phyloP scores from a whole-genome alignment of 2,113 vertebrate species.

The Mungos mungo region DNA sequence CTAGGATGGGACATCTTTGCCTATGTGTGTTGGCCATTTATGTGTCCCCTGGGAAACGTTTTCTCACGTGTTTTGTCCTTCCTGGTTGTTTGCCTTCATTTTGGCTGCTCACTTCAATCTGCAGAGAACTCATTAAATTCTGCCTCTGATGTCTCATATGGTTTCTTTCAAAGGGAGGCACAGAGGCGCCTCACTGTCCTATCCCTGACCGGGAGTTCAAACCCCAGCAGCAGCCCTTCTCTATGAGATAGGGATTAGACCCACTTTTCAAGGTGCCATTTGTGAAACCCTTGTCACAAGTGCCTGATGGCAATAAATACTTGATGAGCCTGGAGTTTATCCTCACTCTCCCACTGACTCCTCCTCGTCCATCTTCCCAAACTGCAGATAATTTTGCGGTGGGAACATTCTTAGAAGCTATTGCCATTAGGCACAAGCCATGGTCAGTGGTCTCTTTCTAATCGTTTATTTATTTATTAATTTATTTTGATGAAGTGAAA shows the following conservation, averaged over 20 bases:
- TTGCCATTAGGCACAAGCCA: not conserved
- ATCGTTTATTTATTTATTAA: not conserved
- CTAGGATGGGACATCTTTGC: not conserved
- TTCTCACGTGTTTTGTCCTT: not conserved
- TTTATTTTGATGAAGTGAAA: not conserved
- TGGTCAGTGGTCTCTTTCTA: not conserved
- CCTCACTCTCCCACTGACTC: too few species aligned
- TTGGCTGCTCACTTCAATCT: not conserved
- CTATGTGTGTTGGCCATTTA: too few species aligned
- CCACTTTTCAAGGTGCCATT: not conserved
- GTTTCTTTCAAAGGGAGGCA: not conserved
- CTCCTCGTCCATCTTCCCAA: not conserved
- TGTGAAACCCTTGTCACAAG: not conserved
- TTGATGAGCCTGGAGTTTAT: not conserved
- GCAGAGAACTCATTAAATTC: not conserved
- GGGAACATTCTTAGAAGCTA: not conserved
- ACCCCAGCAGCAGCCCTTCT: not conserved
- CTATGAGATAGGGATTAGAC: not conserved
- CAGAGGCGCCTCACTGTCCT: not conserved
- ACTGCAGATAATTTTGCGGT: not conserved
- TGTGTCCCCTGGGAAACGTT: not conserved
- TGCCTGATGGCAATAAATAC: rapidly evolving
- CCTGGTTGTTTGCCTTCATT: not conserved
- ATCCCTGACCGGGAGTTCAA: not conserved
- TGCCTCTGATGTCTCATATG: not conserved